Conservation (phyloP, 1,140 invertebrate species). For the Psix sp. region DNA sequence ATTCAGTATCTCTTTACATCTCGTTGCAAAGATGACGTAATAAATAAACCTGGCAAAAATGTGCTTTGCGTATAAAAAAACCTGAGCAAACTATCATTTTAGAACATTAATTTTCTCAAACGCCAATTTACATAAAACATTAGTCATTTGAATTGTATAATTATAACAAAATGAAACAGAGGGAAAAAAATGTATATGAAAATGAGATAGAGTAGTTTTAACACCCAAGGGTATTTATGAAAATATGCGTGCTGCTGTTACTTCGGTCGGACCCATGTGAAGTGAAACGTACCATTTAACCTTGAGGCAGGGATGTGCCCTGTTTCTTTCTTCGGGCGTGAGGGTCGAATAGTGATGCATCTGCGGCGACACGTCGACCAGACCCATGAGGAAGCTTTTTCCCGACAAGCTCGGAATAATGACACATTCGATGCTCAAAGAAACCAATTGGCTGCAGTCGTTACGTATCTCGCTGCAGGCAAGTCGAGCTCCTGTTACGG, state of each 20-base stretch:
- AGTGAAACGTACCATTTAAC: constrained; percentile 68
- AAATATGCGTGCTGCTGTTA: not conserved
- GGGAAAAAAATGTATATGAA: too few species aligned
- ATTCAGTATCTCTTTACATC: constrained; percentile 1
- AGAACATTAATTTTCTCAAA: too few species aligned
- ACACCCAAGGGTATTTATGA: not conserved
- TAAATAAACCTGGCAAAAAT: too few species aligned
- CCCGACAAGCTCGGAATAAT: constrained; percentile 2
- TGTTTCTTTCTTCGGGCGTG: constrained; percentile 68
- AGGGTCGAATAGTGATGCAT: constrained; percentile 67
- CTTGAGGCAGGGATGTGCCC: constrained; percentile 68
- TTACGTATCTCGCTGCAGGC: constrained; percentile 37
- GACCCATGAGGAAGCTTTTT: constrained; percentile 29
- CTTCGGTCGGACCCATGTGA: not conserved
- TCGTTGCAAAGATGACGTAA: not conserved
- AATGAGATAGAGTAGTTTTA: too few species aligned
- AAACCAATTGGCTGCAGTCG: constrained; percentile 25
- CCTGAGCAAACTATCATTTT: too few species aligned
- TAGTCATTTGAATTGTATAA: too few species aligned
- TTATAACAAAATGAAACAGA: too few species aligned
- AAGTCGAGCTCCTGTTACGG: constrained; percentile 48
- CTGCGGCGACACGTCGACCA: constrained; percentile 59
- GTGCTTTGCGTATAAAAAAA: too few species aligned
- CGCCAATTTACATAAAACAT: too few species aligned
- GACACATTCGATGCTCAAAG: constrained; percentile 22